Conservation (phyloP, 2,797 vertebrate genomes). For the Sebastolobus alascanus region DNA sequence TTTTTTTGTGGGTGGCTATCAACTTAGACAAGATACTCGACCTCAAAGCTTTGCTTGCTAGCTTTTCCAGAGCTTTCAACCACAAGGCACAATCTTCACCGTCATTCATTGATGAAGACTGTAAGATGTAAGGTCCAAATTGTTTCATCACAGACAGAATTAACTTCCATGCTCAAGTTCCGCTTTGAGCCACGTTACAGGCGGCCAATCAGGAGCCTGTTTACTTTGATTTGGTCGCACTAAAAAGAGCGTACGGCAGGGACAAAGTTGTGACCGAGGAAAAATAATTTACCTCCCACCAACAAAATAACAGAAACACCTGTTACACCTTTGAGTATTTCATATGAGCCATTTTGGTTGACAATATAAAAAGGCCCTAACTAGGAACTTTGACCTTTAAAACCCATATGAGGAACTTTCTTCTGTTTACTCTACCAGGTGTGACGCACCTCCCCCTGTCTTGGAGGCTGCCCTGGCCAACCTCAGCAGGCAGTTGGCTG, state of each 20-base stretch:
- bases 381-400: not conserved
- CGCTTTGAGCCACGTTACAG: not conserved
- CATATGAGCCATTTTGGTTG: not conserved
- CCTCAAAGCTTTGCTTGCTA: not conserved
- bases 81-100: not conserved
- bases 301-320: conserved; percentile 1
- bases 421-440: not conserved
- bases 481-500: too few species aligned
- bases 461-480: too few species aligned
- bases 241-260: not conserved
- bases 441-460: too few species aligned
- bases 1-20: not conserved
- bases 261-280: not conserved
- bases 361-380: not conserved
- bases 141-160: not conserved
- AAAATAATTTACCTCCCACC: not conserved
- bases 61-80: not conserved
- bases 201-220: not conserved
- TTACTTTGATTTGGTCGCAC: not conserved
- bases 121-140: not conserved
- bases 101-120: not conserved
- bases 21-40: not conserved
- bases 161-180: not conserved
- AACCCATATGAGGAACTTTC: not conserved
- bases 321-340: not conserved